Evolutionary conservation across 2,888 invertebrate species (phyloP).

Genomic region (Hetaerina titia): DNA sequence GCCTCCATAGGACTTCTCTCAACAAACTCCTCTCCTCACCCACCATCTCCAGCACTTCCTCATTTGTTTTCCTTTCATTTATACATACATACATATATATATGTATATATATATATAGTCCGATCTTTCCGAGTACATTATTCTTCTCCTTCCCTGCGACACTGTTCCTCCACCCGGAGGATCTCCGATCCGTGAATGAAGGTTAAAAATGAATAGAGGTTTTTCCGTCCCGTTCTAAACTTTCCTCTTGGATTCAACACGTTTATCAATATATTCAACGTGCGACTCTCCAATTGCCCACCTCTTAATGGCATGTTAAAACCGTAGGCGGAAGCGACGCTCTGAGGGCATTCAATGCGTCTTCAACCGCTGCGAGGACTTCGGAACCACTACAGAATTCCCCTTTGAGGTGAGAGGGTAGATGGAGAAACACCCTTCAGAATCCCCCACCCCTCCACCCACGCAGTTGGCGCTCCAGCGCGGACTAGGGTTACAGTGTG

Average conservation of each 20-base stretch:
- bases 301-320: background rate
- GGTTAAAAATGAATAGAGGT: background rate
- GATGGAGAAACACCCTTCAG: background rate
- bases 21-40: too few relatives aligned
- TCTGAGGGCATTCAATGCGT: background rate
- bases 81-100: too few relatives aligned
- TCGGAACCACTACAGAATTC: background rate
- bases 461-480: background rate
- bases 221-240: background rate
- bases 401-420: background rate
- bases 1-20: too few relatives aligned
- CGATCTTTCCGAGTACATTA: background rate
- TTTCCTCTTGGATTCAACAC: background rate
- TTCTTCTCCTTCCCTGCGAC: background rate
- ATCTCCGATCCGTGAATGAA: background rate
- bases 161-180: background rate
- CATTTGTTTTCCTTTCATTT: too few relatives aligned
- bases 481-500: background rate
- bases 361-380: background rate
- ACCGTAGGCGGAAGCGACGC: background rate
- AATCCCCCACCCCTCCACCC: background rate
- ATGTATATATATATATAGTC: too few relatives aligned
- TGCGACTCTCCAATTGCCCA: background rate
- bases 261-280: background rate
- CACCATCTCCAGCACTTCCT: too few relatives aligned